Evolutionary conservation across 37 sponge, comb jelly and placozoan genomes (phyloP), one percentile per base, ranked within the genome.

Genomic region (Hormiphora californensis): DNA sequence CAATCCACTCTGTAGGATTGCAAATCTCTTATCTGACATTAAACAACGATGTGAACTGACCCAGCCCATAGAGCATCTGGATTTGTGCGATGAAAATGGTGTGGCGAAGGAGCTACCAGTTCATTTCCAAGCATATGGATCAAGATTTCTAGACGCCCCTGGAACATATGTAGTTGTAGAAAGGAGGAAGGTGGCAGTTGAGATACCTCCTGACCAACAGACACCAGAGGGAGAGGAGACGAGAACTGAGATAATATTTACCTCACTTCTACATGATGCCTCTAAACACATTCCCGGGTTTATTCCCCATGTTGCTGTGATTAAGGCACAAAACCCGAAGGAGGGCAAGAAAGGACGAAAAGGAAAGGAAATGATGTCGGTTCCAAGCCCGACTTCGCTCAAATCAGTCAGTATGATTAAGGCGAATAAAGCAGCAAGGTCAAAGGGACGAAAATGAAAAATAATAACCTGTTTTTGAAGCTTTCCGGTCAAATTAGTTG

Each of bases 71-170:
- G 15, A 21, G 4, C 32, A 73, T 36, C 44, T 73, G 44, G 81
- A 73, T 41, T 28, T 73, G 81, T 73, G 81, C 27, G 81, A 73
- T 21, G 81, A 73, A 41, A 0, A 33, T 73, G 81, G 81, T 41
- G 17, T 73, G 8, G 81, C 44, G 21, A 73, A 73, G 23, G 81
- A 73, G 12, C 35, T 73, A 7, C 81, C 81, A 28, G 17, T 36
- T 21, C n/a, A n/a, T 33, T 19, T 73, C 36, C 81, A 41, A 33
- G 2, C 17, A 41, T 12, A 11, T 11, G 81, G 36, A 17, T 73
- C 81, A 37, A 33, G 35, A 4, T 73, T 73, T 28, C 61, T 57
- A 4, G 35, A n/a, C 9, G n/a, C 44, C n/a, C 81, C 81, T 1
- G 81, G 81, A n/a, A 39, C 81, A 0, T 73, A 73, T 30, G 81